phyloP scores from a whole-genome alignment of 2,888 invertebrate species.

The Sarcophaga subvicina region DNA sequence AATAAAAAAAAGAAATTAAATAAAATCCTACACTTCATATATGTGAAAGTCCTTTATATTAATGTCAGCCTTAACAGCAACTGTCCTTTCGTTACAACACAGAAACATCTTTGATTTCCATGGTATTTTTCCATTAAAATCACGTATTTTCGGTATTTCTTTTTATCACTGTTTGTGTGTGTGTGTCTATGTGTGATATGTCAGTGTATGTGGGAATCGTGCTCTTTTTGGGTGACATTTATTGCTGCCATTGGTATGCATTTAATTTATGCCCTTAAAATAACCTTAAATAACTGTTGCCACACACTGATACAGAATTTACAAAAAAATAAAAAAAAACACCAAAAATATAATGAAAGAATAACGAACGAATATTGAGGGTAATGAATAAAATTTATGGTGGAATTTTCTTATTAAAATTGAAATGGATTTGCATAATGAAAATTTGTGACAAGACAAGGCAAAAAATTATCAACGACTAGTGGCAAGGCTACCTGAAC shows the following conservation, averaged over 20 bases:
- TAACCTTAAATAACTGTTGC: slow-evolving; percentile 22
- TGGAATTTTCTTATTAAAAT: too few relatives aligned
- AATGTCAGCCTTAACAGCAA: not conserved
- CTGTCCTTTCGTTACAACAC: not conserved
- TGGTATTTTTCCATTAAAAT: slow-evolving; percentile 50
- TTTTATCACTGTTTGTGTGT: slow-evolving; percentile 16
- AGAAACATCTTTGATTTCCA: slow-evolving; percentile 36
- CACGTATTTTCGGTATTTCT: slow-evolving; percentile 53
- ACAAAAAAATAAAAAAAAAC: too few relatives aligned
- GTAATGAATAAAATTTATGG: not conserved
- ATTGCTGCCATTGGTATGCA: slow-evolving; percentile 45
- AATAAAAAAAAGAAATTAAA: too few relatives aligned
- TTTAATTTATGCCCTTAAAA: slow-evolving; percentile 55
- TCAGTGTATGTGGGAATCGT: slow-evolving; percentile 29
- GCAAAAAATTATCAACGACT: too few relatives aligned
- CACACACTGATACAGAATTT: not conserved
- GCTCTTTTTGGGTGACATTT: slow-evolving; percentile 47
- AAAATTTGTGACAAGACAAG: too few relatives aligned
- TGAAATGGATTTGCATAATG: too few relatives aligned
- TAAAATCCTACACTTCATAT: not conserved
- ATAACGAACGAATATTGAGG: not conserved
- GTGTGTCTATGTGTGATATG: not conserved
- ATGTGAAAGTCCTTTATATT: not conserved
- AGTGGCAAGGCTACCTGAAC: too few relatives aligned
- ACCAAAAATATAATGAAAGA: not conserved